Evolutionary conservation across 2,113 vertebrate genomes (phyloP).

Genomic region (Dryoscopus gambensis): DNA sequence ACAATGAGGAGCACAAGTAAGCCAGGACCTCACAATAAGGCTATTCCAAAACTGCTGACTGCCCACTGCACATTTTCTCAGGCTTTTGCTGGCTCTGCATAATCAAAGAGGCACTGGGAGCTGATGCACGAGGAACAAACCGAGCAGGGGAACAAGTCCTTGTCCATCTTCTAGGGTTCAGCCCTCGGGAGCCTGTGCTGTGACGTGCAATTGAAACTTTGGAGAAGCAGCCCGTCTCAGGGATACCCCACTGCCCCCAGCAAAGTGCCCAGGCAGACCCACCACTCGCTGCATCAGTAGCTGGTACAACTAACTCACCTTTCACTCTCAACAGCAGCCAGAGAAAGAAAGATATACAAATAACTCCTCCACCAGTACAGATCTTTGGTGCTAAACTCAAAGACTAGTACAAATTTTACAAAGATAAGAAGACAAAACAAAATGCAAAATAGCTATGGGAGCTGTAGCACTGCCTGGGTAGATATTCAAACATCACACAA

Average conservation of each 20-base stretch:
- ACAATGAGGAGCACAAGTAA: background rate
- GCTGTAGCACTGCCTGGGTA: background rate
- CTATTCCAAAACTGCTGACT: background rate
- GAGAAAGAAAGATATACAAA: rapidly evolving
- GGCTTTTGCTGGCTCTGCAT: background rate
- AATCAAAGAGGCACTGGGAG: conserved; percentile 7
- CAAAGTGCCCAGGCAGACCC: rapidly evolving
- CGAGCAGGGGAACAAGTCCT: background rate
- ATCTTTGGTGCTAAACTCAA: background rate
- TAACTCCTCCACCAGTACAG: background rate
- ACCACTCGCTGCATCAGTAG: rapidly evolving
- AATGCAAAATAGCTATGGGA: background rate
- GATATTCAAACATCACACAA: background rate
- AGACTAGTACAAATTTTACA: background rate
- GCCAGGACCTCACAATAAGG: background rate
- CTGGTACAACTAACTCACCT: background rate
- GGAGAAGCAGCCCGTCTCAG: background rate
- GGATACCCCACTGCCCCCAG: background rate
- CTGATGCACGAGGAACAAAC: background rate
- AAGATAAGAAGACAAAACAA: background rate
- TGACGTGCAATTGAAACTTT: rapidly evolving
- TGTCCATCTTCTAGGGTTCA: background rate
- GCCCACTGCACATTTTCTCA: background rate
- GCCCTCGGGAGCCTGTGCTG: background rate
- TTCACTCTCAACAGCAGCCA: background rate